Evolutionary conservation across 2,888 invertebrate genomes (phyloP).

Genomic region (Agrochola circellaris): DNA sequence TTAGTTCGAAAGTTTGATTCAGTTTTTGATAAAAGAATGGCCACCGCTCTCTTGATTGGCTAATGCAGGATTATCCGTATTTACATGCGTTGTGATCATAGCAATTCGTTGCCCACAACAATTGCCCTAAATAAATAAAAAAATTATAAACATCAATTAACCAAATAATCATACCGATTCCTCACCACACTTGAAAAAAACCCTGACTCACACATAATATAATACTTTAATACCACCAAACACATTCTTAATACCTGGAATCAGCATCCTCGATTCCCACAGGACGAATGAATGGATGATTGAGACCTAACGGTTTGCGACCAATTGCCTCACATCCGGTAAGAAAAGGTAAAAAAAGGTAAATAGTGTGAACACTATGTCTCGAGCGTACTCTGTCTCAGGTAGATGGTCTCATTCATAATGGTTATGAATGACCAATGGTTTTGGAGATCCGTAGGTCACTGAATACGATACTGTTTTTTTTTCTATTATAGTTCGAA

Average conservation of each 20-base stretch:
- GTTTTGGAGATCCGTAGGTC: conserved; percentile 64
- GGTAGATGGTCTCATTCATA: conserved; percentile 84
- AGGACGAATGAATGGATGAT: conserved; percentile 68
- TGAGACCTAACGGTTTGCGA: conserved; percentile 83
- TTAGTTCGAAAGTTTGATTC: neutral
- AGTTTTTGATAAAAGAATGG: neutral
- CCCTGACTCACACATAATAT: conserved; percentile 1
- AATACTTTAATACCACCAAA: conserved; percentile 14
- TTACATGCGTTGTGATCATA: no score
- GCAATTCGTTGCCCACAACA: neutral
- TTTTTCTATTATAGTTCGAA: neutral
- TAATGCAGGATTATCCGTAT: neutral
- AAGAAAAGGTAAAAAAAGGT: conserved; percentile 68
- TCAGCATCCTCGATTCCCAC: conserved; percentile 63
- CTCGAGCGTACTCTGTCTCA: conserved; percentile 77
- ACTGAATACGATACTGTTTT: neutral
- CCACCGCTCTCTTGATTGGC: neutral
- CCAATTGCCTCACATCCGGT: conserved; percentile 87
- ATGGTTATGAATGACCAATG: conserved; percentile 83
- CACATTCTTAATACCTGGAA: conserved; percentile 58
- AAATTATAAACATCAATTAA: conserved; percentile 8
- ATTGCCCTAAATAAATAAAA: no score
- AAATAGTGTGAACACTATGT: conserved; percentile 76
- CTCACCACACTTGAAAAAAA: neutral
- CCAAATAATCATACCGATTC: neutral